These are phyloP conservation scores for Delphinapterus leucas DNA, from an alignment of 2,113 vertebrate genomes.

Conservation along the genomic window DNA sequence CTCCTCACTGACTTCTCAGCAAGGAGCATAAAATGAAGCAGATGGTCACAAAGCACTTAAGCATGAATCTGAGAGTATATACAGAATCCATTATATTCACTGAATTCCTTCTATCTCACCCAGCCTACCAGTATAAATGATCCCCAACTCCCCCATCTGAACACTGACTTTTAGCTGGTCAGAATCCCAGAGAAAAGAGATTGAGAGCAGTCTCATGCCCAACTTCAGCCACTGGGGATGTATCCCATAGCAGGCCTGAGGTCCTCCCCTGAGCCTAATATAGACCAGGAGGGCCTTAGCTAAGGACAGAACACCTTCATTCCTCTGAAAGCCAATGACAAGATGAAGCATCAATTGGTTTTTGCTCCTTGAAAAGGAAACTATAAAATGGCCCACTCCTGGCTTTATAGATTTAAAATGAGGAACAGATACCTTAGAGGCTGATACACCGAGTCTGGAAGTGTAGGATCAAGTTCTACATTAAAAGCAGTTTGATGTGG, in stretches of 20 bases:
- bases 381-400: background rate
- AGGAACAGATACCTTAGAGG: background rate
- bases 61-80: background rate
- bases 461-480: background rate
- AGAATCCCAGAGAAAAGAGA: conserved; percentile 28
- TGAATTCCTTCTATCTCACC: background rate
- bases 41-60: background rate
- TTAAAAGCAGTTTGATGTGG: background rate
- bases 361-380: conserved; percentile 9
- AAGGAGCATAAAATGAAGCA: background rate
- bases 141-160: background rate
- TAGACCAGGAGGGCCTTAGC: background rate
- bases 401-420: conserved; percentile 33
- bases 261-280: background rate
- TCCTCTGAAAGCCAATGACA: background rate
- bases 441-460: background rate
- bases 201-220: background rate
- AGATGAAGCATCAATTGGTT: background rate
- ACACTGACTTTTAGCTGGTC: background rate
- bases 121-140: background rate
- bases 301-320: conserved; percentile 11
- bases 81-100: background rate
- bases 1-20: background rate
- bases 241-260: background rate
- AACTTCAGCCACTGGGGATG: background rate